Evolutionary conservation across 2,113 vertebrate species (phyloP), one percentile per base, ranked within the genome.

Genomic region (Heliornis fulica): DNA sequence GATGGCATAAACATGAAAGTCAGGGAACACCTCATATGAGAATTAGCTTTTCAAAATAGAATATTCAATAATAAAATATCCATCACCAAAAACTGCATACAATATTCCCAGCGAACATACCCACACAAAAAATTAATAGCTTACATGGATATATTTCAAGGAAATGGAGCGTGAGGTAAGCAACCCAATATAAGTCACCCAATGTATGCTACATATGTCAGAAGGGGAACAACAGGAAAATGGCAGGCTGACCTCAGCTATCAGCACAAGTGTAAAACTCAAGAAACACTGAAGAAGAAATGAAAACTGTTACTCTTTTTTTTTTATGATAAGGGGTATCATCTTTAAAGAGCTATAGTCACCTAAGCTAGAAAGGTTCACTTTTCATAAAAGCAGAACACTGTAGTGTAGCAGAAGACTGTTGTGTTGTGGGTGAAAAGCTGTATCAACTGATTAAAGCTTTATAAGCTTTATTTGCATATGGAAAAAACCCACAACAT

Each of bases 131-230:
- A 86, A 79, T 29, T 53, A 71, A 68, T 11, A 2, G 1, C 40
- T 93, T 76, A 34, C 36, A 61, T 38, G 10, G 11, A 31, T 74
- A 10, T 34, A 63, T 26, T 60, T 63, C 68, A 87, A 77, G 1
- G 4, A 4, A 14, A 65, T 20, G 54, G 38, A 88, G 19, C 21
- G 22, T 1, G 1, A 77, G 26, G 29, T 50, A 68, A 93, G 51
- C 60, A 75, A 84, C 18, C 11, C 41, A 31, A 1, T 51, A 71
- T 16, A 75, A 68, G 59, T 16, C n/a, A 63, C 45, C 9, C 19
- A 48, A 9, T 0, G 0, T 11, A 57, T 80, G 22, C 1, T 8
- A 54, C 32, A 11, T 5, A n/a, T 0, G 0, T 53, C 45, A 74
- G 29, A 77, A 61, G 17, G 15, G 25, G 50, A 93, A 40, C 18